These are phyloP conservation scores for Lineus longissimus DNA, from an alignment of 1,140 invertebrate genomes.

Conservation along the genomic window DNA sequence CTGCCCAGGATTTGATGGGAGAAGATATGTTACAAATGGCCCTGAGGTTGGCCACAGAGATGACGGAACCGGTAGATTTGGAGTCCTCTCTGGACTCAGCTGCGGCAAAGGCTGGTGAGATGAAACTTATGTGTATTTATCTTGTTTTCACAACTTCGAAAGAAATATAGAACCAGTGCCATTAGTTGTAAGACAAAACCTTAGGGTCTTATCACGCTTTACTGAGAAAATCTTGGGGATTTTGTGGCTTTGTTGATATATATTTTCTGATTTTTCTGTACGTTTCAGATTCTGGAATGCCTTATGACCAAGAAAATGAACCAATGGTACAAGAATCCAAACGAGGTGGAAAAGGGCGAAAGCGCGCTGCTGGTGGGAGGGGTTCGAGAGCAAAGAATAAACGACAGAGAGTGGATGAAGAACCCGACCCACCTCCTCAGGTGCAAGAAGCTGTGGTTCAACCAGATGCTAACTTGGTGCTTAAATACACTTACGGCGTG, in stretches of 20 bases:
- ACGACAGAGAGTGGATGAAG: constrained; percentile 18
- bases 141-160: constrained; percentile 8
- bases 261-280: no score
- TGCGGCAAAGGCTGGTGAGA: constrained; percentile 20
- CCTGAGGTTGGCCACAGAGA: constrained; percentile 80
- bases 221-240: no score
- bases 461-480: constrained; percentile 43
- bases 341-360: constrained; percentile 15
- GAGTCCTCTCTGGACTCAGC: constrained; percentile 41
- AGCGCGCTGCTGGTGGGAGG: constrained; percentile 10
- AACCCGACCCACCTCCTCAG: constrained; percentile 7
- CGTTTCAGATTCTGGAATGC: no score
- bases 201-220: no score
- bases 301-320: no score
- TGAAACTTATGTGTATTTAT: constrained; percentile 18
- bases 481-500: constrained; percentile 57
- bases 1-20: constrained; percentile 68
- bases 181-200: no score
- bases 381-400: constrained; percentile 17
- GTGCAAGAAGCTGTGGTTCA: constrained; percentile 25
- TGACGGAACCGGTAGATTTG: constrained; percentile 63
- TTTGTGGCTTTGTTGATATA: no score
- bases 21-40: constrained; percentile 86
- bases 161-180: no score
- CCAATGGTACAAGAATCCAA: no score